These are phyloP conservation scores for Dryobotodes eremita DNA, from an alignment of 2,888 invertebrate species.

Conservation along the genomic window DNA sequence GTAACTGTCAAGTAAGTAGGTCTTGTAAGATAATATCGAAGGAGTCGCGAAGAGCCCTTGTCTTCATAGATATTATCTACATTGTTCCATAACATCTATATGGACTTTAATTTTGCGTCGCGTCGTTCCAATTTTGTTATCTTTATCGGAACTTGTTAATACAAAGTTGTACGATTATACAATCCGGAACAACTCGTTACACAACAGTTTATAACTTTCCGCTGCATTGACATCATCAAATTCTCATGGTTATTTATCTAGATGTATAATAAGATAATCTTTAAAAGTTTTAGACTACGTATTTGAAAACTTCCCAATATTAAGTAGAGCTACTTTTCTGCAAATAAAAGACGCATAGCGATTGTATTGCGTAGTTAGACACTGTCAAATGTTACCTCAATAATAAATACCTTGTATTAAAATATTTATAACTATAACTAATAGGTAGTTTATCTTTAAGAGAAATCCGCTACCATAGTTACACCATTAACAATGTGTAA, in stretches of 20 bases:
- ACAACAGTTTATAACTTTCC: constrained; percentile 41
- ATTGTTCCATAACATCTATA: constrained; percentile 48
- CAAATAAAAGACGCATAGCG: background rate
- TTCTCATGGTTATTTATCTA: constrained; percentile 42
- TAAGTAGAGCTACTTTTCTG: background rate
- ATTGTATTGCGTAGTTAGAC: background rate
- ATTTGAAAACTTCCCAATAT: background rate
- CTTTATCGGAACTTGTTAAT: constrained; percentile 55
- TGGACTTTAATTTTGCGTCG: constrained; percentile 41
- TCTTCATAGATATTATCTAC: constrained; percentile 52
- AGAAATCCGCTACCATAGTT: constrained; percentile 47
- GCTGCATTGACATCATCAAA: constrained; percentile 38
- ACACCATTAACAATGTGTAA: constrained; percentile 47
- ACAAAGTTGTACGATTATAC: constrained; percentile 52
- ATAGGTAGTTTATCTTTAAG: constrained; percentile 34
- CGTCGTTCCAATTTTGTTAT: constrained; percentile 45
- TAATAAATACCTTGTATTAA: constrained; percentile 9
- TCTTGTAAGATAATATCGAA: constrained; percentile 25
- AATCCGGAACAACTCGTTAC: constrained; percentile 53
- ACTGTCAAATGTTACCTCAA: background rate
- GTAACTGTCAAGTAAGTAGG: constrained; percentile 41
- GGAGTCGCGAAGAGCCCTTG: constrained; percentile 30
- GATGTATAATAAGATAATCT: constrained; percentile 30
- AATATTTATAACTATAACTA: constrained; percentile 24
- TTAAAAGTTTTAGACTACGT: background rate